Conservation (phyloP, 2,888 invertebrate genomes). For the Nowickia ferox region DNA sequence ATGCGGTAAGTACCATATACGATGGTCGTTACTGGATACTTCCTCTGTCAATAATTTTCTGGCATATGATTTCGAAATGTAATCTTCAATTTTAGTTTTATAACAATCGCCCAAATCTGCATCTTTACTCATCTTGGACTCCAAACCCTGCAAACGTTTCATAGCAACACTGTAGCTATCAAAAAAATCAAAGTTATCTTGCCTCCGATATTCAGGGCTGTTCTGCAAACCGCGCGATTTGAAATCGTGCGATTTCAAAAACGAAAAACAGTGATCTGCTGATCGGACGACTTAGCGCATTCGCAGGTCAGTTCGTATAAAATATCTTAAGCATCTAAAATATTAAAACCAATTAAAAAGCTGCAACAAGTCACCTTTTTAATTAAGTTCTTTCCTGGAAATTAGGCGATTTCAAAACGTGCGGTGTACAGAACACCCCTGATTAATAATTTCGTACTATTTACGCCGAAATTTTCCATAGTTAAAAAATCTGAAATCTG, state of each 20-base stretch:
- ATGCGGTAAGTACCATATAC: conserved; percentile 42
- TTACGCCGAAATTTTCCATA: conserved; percentile 46
- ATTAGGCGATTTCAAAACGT: no score
- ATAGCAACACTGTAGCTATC: conserved; percentile 49
- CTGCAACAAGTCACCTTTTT: no score
- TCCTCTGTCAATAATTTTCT: conserved; percentile 39
- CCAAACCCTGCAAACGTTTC: conserved; percentile 41
- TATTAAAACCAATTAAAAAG: no score
- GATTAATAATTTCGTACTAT: conserved; percentile 23
- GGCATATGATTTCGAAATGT: conserved; percentile 22
- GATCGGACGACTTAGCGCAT: no score
- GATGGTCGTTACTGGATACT: background rate
- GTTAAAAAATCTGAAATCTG: conserved; percentile 46
- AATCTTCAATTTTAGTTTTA: conserved; percentile 11
- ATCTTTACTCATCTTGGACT: conserved; percentile 49
- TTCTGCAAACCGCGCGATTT: no score
- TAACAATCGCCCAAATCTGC: conserved; percentile 36
- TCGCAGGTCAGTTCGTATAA: no score
- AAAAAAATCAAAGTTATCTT: conserved; percentile 19
- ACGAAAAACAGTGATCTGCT: no score
- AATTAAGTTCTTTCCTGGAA: no score
- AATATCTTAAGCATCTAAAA: no score
- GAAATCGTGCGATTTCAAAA: no score
- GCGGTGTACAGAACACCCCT: no score
- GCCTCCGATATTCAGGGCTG: no score